These are phyloP conservation scores for Scomber colias DNA, from an alignment of 2,113 vertebrate species.

Conservation along the genomic window DNA sequence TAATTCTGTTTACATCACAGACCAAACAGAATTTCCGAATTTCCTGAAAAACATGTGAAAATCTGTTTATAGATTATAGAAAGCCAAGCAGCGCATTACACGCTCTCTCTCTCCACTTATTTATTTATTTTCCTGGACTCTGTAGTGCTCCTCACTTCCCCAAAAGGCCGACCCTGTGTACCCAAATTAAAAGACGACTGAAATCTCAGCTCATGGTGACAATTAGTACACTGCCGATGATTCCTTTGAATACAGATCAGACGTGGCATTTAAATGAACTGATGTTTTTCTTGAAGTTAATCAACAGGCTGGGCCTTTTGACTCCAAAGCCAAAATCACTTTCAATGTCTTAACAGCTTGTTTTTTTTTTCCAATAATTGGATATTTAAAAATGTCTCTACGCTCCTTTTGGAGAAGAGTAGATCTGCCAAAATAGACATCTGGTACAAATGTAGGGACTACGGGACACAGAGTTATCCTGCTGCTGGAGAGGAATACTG, in stretches of 20 bases:
- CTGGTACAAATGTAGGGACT: slow-evolving; percentile 32
- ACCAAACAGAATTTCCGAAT: slow-evolving; percentile 38
- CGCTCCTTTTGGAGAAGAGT: slow-evolving; percentile 15
- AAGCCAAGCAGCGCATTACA: background rate
- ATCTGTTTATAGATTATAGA: slow-evolving; percentile 18
- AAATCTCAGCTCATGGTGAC: slow-evolving; percentile 55
- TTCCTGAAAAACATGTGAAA: slow-evolving; percentile 32
- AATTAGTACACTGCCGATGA: slow-evolving; percentile 52
- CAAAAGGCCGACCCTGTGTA: slow-evolving; percentile 40
- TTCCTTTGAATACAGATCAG: slow-evolving; percentile 64
- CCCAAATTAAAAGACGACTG: slow-evolving; percentile 63
- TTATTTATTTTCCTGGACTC: slow-evolving; percentile 29
- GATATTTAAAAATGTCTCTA: slow-evolving; percentile 36
- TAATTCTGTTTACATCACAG: slow-evolving; percentile 51
- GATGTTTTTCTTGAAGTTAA: slow-evolving; percentile 58
- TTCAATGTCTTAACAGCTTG: slow-evolving; percentile 25
- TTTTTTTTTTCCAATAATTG: slow-evolving; percentile 9
- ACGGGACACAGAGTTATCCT: slow-evolving; percentile 29
- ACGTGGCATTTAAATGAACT: slow-evolving; percentile 64
- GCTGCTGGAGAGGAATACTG: slow-evolving; percentile 29
- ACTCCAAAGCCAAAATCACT: slow-evolving; percentile 46
- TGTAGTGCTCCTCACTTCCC: background rate
- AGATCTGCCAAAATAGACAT: slow-evolving; percentile 43
- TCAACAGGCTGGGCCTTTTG: slow-evolving; percentile 39
- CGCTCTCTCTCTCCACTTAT: background rate